These are phyloP conservation scores for Trachelus stipa DNA, from an alignment of 2,888 invertebrate species.

Conservation along the genomic window DNA sequence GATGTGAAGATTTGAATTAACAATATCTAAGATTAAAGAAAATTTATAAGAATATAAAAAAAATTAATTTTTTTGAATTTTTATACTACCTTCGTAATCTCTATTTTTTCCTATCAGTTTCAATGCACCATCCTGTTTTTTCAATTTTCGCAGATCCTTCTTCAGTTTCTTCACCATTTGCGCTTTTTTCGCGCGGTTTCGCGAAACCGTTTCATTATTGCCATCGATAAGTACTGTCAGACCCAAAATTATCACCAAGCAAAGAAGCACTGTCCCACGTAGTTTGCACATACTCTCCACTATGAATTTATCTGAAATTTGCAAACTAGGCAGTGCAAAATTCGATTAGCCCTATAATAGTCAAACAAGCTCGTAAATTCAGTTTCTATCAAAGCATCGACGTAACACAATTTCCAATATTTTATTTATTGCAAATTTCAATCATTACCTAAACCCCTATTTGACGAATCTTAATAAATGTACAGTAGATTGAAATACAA, in stretches of 20 bases:
- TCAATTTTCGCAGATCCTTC: slow-evolving; percentile 77
- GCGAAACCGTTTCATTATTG: slow-evolving; percentile 11
- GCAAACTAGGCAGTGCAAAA: not conserved
- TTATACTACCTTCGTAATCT: slow-evolving; percentile 77
- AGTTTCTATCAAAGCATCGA: not conserved
- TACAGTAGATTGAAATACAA: not conserved
- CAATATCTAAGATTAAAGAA: not conserved
- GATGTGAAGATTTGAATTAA: not conserved
- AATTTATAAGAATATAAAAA: too few relatives aligned
- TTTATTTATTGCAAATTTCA: not conserved
- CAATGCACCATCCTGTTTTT: slow-evolving; percentile 79
- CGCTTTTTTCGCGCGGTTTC: slow-evolving; percentile 65
- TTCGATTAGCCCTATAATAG: not conserved
- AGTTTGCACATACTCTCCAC: slow-evolving; percentile 13
- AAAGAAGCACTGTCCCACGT: not conserved
- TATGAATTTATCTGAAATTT: not conserved
- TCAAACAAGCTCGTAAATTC: not conserved
- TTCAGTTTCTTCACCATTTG: slow-evolving; percentile 77
- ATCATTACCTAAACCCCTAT: not conserved
- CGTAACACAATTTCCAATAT: not conserved
- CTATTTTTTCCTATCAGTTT: slow-evolving; percentile 76
- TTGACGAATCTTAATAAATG: not conserved
- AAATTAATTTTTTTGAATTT: not conserved
- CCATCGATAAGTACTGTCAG: not conserved
- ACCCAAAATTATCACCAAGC: slow-evolving; percentile 14